A percentile compares a stretch with the other conserved stretches of the same genome.
These are phyloP conservation scores for Philonicus albiceps DNA, from an alignment of 2,888 invertebrate species.

Conservation along the genomic window DNA sequence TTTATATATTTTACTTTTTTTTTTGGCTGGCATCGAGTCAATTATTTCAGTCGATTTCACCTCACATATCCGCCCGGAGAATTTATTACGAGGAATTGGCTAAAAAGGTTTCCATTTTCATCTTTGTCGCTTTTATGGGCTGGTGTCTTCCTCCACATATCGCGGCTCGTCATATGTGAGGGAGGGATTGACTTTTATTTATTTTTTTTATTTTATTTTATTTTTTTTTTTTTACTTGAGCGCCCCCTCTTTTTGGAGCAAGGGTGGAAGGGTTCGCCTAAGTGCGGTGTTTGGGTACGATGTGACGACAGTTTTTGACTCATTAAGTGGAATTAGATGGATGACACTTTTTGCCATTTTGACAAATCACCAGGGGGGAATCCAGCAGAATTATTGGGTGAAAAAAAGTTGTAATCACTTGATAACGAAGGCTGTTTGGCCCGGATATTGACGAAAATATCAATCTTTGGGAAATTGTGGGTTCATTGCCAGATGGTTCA, in stretches of 20 bases:
- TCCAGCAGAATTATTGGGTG: not conserved
- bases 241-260: not conserved
- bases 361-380: not conserved
- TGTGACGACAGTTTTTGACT: conserved; percentile 40
- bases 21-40: conserved; percentile 38
- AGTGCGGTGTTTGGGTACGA: conserved; percentile 11
- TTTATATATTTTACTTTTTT: not conserved
- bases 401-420: not conserved
- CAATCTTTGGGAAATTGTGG: not conserved
- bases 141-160: conserved; percentile 30
- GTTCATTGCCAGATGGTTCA: not conserved
- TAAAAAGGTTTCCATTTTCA: conserved; percentile 32
- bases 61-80: conserved; percentile 43
- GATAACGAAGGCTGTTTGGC: not conserved
- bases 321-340: conserved; percentile 29
- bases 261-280: conserved; percentile 13
- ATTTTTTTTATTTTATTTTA: not conserved
- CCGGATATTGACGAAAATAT: not conserved
- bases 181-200: not conserved
- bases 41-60: conserved; percentile 46
- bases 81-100: conserved; percentile 42
- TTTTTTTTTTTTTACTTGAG: not conserved
- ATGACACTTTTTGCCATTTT: conserved; percentile 29
- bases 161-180: not conserved
- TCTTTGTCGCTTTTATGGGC: conserved; percentile 32